phyloP scores from a whole-genome alignment of 2,888 invertebrate genomes.

The Orthosia gothica region DNA sequence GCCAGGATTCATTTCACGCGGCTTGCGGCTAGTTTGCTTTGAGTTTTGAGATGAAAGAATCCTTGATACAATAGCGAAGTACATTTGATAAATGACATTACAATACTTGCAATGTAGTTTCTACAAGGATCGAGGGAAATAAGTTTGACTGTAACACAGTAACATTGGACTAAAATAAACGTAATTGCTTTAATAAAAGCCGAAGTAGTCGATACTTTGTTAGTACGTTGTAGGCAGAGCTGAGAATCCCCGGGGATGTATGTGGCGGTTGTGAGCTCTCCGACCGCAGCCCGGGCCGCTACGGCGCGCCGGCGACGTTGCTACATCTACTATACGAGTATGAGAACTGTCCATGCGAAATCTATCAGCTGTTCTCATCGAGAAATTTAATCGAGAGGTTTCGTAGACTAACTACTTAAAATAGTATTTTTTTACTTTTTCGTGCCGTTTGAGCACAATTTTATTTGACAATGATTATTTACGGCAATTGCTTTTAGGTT shows the following conservation, averaged over 20 bases:
- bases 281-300: slow-evolving; percentile 60
- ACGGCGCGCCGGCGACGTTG: slow-evolving; percentile 47
- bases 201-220: slow-evolving; percentile 62
- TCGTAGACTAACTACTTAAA: slow-evolving; percentile 20
- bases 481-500: neutral
- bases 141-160: slow-evolving; percentile 47
- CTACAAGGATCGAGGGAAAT: slow-evolving; percentile 47
- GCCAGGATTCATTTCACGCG: slow-evolving; percentile 37
- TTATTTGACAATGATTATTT: neutral
- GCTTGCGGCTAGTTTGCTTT: slow-evolving; percentile 44
- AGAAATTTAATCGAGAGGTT: slow-evolving; percentile 30
- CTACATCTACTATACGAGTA: slow-evolving; percentile 32
- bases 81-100: slow-evolving; percentile 39
- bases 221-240: slow-evolving; percentile 51
- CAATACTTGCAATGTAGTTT: slow-evolving; percentile 34
- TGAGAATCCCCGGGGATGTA: slow-evolving; percentile 59
- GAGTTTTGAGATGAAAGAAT: slow-evolving; percentile 34
- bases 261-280: slow-evolving; percentile 55
- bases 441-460: neutral
- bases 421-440: slow-evolving; percentile 18
- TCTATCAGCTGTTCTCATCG: slow-evolving; percentile 64
- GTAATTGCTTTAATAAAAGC: slow-evolving; percentile 65
- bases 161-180: slow-evolving; percentile 48
- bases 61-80: slow-evolving; percentile 22
- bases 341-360: slow-evolving; percentile 57